Evolutionary conservation across 1,140 invertebrate species (phyloP).

Genomic region (Apis laboriosa): DNA sequence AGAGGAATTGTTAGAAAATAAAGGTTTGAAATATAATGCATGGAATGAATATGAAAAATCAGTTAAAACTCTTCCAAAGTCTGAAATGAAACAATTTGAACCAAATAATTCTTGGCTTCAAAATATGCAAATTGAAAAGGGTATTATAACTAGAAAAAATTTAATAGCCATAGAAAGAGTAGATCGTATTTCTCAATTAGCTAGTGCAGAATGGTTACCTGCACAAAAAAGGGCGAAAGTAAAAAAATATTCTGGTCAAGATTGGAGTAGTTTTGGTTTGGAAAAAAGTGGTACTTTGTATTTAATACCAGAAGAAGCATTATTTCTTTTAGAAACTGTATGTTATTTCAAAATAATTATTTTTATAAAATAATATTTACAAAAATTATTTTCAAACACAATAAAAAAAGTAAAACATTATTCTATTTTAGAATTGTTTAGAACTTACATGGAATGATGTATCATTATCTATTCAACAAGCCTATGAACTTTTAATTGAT

Average conservation of each 20-base stretch:
- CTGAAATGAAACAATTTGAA: constrained; percentile 81
- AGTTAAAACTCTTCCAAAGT: constrained; percentile 79
- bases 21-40: constrained; percentile 77
- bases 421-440: constrained; percentile 81
- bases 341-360: constrained; percentile 55
- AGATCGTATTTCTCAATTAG: constrained; percentile 82
- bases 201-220: constrained; percentile 83
- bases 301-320: constrained; percentile 84
- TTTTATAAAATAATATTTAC: constrained; percentile 10
- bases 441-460: constrained; percentile 82
- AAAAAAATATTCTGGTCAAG: constrained; percentile 81
- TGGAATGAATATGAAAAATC: constrained; percentile 75
- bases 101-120: constrained; percentile 83
- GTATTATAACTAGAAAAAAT: constrained; percentile 81
- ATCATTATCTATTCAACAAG: constrained; percentile 83
- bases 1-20: constrained; percentile 79
- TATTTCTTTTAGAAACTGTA: constrained; percentile 85
- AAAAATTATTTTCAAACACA: constrained; percentile 18
- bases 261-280: constrained; percentile 83
- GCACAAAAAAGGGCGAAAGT: constrained; percentile 82
- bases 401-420: constrained; percentile 30
- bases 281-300: constrained; percentile 79
- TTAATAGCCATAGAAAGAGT: constrained; percentile 83
- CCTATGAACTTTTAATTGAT: constrained; percentile 82
- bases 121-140: constrained; percentile 83